phyloP scores from a whole-genome alignment of 2,888 invertebrate genomes.

The Macropis europaea region DNA sequence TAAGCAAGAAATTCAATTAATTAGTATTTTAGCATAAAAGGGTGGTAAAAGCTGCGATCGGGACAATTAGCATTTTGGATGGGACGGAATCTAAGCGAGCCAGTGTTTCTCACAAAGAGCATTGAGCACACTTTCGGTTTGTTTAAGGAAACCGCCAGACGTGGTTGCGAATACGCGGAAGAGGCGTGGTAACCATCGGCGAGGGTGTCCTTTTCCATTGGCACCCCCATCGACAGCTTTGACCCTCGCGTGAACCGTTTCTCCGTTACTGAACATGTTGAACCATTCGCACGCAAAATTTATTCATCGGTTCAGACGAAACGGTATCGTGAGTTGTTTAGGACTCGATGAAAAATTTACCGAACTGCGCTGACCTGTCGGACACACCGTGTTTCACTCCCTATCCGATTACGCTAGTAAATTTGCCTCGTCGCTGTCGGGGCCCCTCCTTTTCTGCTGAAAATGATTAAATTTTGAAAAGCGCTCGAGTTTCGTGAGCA shows the following conservation, averaged over 20 bases:
- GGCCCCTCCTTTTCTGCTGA: neutral
- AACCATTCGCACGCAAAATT: constrained; percentile 69
- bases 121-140: constrained; percentile 68
- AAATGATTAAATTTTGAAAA: constrained; percentile 48
- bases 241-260: constrained; percentile 13
- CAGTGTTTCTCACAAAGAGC: constrained; percentile 41
- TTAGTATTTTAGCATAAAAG: neutral
- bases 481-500: constrained; percentile 11
- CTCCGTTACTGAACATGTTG: constrained; percentile 54
- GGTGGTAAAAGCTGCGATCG: neutral
- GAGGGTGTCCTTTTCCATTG: constrained; percentile 47
- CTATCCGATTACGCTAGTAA: constrained; percentile 53
- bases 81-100: constrained; percentile 12
- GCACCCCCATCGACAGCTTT: constrained; percentile 46
- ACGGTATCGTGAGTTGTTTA: constrained; percentile 52
- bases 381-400: constrained; percentile 31
- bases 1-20: neutral
- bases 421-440: constrained; percentile 18
- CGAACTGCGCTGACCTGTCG: constrained; percentile 47
- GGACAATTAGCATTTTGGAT: constrained; percentile 24
- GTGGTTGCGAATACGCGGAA: constrained; percentile 67
- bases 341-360: constrained; percentile 58
- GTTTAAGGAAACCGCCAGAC: constrained; percentile 69
- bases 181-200: constrained; percentile 69
- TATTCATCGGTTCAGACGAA: constrained; percentile 65